Evolutionary conservation across 2,888 invertebrate species (phyloP).

Genomic region (Troglohyphantes excavatus): DNA sequence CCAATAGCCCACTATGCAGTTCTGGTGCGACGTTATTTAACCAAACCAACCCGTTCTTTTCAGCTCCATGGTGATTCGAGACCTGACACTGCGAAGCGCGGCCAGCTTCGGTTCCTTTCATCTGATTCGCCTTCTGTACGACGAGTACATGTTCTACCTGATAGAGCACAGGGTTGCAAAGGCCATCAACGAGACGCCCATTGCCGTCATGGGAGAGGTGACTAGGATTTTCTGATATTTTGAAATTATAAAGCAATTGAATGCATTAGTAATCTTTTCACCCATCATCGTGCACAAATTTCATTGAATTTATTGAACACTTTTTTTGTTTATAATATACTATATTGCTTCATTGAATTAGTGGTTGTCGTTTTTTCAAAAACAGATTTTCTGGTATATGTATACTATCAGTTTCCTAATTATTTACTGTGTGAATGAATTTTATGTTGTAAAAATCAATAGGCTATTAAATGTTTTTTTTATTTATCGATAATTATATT

Average conservation of each 20-base stretch:
- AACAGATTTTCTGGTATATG: too few relatives aligned
- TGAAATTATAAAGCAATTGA: not conserved
- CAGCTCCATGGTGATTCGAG: slow-evolving; percentile 98
- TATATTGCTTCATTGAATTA: too few relatives aligned
- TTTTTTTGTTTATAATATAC: too few relatives aligned
- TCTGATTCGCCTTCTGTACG: slow-evolving; percentile 97
- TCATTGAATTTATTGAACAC: not conserved
- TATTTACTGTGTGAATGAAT: too few relatives aligned
- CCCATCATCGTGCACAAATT: not conserved
- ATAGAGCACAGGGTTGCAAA: slow-evolving; percentile 98
- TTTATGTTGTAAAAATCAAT: too few relatives aligned
- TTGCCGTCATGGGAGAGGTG: slow-evolving; percentile 91
- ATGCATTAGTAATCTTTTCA: not conserved
- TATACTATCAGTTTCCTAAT: too few relatives aligned
- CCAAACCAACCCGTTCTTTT: too few relatives aligned
- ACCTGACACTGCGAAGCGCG: slow-evolving; percentile 96
- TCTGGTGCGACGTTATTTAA: too few relatives aligned
- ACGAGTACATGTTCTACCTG: slow-evolving; percentile 99
- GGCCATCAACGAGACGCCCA: slow-evolving; percentile 94
- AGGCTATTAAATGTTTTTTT: too few relatives aligned
- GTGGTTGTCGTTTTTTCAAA: too few relatives aligned
- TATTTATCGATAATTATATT: too few relatives aligned
- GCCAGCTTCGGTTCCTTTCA: slow-evolving; percentile 99
- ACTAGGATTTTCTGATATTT: slow-evolving; percentile 32
- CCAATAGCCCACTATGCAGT: too few relatives aligned